Percentiles rank a stretch among this genome's conserved stretches.
Conservation (phyloP, 1,140 invertebrate genomes). For the Pomacea maculata region DNA sequence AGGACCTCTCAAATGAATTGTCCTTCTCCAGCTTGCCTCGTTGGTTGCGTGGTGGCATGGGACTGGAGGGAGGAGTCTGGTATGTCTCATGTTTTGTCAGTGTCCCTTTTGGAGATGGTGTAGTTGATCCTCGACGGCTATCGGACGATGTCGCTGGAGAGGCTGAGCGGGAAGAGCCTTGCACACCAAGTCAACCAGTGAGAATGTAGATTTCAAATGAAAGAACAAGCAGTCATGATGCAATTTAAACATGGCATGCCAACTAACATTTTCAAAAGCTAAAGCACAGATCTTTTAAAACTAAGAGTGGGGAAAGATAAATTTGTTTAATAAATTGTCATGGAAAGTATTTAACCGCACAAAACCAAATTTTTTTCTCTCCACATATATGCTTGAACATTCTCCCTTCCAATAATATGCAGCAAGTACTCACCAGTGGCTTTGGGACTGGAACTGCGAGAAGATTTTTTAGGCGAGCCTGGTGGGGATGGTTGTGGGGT, state of each 20-base stretch:
- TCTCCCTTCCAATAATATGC: too few relatives aligned
- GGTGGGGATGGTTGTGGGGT: conserved; percentile 79
- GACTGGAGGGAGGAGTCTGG: conserved; percentile 55
- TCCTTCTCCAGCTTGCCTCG: conserved; percentile 47
- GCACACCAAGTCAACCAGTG: background rate
- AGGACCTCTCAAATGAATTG: conserved; percentile 43
- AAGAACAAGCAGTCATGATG: background rate
- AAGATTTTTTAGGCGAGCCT: conserved; percentile 62
- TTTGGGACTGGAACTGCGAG: conserved; percentile 74
- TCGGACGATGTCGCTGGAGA: conserved; percentile 39
- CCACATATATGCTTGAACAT: too few relatives aligned
- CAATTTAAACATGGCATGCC: background rate
- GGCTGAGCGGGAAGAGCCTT: conserved; percentile 45
- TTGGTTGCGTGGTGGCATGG: conserved; percentile 34
- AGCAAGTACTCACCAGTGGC: conserved; percentile 27
- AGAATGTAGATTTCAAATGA: background rate
- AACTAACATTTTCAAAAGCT: background rate
- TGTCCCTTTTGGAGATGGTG: conserved; percentile 28
- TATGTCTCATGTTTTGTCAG: conserved; percentile 30
- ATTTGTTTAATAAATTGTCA: background rate
- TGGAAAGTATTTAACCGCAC: too few relatives aligned
- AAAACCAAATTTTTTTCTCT: too few relatives aligned
- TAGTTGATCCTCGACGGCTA: conserved; percentile 26
- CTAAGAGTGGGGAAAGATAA: background rate
- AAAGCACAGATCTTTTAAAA: background rate